Percentiles rank a stretch among this genome's conserved stretches.
Evolutionary conservation across 1,140 invertebrate species (phyloP).

Genomic region (Leptonema lineaticorne): DNA sequence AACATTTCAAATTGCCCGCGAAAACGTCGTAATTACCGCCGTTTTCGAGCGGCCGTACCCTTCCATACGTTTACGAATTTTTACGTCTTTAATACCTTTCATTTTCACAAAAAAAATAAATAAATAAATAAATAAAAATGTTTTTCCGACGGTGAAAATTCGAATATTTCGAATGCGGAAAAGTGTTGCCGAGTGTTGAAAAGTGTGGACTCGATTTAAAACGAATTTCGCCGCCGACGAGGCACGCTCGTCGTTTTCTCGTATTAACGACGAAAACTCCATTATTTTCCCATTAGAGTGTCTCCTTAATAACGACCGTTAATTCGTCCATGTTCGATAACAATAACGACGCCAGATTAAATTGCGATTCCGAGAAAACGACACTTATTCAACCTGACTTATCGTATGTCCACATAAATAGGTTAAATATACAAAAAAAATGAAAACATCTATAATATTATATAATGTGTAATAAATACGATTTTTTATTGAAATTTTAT

Average conservation of each 20-base stretch:
- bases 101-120: too few relatives aligned
- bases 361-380: conserved; percentile 39
- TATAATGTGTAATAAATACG: neutral
- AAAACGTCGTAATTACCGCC: neutral
- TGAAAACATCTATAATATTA: too few relatives aligned
- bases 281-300: conserved; percentile 37
- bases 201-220: too few relatives aligned
- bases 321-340: conserved; percentile 17
- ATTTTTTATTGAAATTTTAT: neutral
- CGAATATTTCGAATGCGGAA: too few relatives aligned
- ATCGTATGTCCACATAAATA: neutral
- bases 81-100: too few relatives aligned
- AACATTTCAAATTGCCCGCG: neutral
- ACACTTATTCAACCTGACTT: conserved; percentile 26
- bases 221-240: too few relatives aligned
- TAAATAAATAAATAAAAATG: too few relatives aligned
- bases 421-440: neutral
- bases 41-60: neutral
- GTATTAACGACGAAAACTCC: conserved; percentile 16
- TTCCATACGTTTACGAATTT: too few relatives aligned
- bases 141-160: too few relatives aligned
- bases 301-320: conserved; percentile 17
- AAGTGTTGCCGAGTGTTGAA: too few relatives aligned
- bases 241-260: too few relatives aligned
- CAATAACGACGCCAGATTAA: conserved; percentile 25